These are phyloP conservation scores for Brachyptera risi DNA, from an alignment of 2,888 invertebrate species.

Conservation along the genomic window DNA sequence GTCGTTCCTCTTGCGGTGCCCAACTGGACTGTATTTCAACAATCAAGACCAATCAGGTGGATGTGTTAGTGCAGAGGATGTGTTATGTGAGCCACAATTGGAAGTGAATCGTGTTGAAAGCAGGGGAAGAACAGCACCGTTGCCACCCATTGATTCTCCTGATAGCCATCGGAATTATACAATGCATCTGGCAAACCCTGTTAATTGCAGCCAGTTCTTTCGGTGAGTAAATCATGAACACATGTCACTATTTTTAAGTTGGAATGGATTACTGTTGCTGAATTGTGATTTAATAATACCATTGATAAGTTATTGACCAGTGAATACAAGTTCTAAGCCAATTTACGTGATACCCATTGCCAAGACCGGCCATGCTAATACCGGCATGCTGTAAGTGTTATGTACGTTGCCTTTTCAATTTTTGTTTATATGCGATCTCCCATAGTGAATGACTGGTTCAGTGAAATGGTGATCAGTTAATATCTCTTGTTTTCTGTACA, in stretches of 20 bases:
- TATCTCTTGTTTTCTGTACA: too few relatives aligned
- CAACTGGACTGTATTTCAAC: conserved; percentile 7
- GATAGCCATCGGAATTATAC: conserved; percentile 10
- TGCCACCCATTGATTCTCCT: not conserved
- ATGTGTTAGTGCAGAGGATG: not conserved
- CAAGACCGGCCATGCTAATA: too few relatives aligned
- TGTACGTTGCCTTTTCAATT: too few relatives aligned
- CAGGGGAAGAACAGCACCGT: not conserved
- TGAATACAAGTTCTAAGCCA: too few relatives aligned
- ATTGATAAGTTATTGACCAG: not conserved
- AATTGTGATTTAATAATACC: too few relatives aligned
- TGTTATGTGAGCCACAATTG: not conserved
- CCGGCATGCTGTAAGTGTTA: too few relatives aligned
- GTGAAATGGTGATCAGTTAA: too few relatives aligned
- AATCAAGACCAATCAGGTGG: not conserved
- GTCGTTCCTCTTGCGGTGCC: conserved; percentile 16
- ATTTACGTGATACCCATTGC: too few relatives aligned
- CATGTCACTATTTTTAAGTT: not conserved
- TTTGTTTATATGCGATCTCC: too few relatives aligned
- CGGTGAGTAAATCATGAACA: not conserved
- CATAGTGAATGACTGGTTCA: too few relatives aligned
- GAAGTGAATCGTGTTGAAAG: not conserved
- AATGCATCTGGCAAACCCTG: conserved; percentile 1
- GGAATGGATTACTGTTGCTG: too few relatives aligned
- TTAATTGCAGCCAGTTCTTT: conserved; percentile 9